A percentile compares a stretch with the other conserved stretches of the same genome.
phyloP scores from a whole-genome alignment of 2,113 vertebrate species.

The Polypterus bichir region DNA sequence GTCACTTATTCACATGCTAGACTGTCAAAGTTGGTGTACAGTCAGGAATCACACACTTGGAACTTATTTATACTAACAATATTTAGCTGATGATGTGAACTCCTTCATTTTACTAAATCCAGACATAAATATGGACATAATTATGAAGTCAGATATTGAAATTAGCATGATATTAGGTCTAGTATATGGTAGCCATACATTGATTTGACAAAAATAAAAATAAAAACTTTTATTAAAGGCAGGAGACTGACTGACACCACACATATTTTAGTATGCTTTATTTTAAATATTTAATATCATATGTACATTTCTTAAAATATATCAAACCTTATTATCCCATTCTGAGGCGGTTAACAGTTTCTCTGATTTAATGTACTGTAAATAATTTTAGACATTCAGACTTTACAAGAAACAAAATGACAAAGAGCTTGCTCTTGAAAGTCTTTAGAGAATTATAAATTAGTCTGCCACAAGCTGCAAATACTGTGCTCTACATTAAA shows the following conservation, averaged over 20 bases:
- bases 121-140: no score
- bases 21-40: no score
- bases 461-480: constrained; percentile 9
- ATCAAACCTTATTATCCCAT: neutral
- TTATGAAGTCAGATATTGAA: no score
- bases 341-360: neutral
- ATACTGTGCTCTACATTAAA: neutral
- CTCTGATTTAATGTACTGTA: neutral
- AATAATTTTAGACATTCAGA: constrained; percentile 1
- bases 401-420: neutral
- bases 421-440: neutral
- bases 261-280: no score
- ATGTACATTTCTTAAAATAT: neutral
- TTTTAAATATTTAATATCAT: no score
- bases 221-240: neutral
- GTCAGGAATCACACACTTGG: no score
- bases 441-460: neutral
- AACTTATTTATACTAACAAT: no score
- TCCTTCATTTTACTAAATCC: no score
- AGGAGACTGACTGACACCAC: neutral
- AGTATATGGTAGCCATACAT: no score
- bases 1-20: no score
- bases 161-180: no score
- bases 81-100: no score
- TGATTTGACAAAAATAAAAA: neutral